Conservation (phyloP, 2,113 vertebrate genomes). For the Piaya cayana region DNA sequence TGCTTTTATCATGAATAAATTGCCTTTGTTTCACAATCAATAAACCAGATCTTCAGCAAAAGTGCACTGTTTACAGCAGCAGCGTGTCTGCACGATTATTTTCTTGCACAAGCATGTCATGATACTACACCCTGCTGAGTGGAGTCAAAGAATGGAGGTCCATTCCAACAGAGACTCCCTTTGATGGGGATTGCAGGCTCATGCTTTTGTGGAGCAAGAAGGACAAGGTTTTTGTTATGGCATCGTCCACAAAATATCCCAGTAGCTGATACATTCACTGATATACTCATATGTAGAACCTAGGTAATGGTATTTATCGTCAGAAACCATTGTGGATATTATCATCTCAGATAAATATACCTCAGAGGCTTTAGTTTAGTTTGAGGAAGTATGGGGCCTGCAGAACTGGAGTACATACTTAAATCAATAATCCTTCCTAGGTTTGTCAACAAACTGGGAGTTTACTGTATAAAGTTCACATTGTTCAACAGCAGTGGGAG, state of each 20-base stretch:
- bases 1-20: neutral
- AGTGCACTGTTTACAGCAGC: neutral
- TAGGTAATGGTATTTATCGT: neutral
- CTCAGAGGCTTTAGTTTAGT: neutral
- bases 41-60: constrained; percentile 13
- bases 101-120: neutral
- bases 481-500: neutral
- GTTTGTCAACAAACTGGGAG: neutral
- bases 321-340: neutral
- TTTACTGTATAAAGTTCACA: neutral
- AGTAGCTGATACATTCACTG: neutral
- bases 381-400: neutral
- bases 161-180: neutral
- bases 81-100: neutral
- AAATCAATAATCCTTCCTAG: neutral
- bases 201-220: neutral
- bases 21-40: constrained; percentile 17
- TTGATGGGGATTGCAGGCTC: neutral
- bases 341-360: neutral
- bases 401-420: neutral
- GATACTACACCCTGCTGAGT: constrained; percentile 21
- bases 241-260: neutral
- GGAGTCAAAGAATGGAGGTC: neutral
- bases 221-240: neutral
- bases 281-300: neutral